Conservation (phyloP, 2,113 vertebrate genomes). For the Elanus axillaris region DNA sequence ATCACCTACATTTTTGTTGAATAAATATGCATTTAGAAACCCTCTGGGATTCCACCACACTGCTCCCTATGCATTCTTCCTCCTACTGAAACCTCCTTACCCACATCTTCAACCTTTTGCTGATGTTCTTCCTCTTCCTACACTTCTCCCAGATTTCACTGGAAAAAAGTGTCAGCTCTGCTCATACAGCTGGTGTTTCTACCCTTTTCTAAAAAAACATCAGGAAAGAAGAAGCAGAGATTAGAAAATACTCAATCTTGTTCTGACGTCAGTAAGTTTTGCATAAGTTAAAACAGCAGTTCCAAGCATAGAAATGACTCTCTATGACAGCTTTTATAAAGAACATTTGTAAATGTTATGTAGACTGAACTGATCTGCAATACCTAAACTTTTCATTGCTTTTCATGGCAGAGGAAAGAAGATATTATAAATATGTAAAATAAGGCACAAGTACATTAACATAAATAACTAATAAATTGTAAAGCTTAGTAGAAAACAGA, state of each 20-base stretch:
- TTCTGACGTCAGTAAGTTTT: not conserved
- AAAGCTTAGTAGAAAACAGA: conserved; percentile 57
- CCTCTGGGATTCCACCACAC: not conserved
- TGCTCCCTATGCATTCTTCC: not conserved
- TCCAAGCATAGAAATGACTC: not conserved
- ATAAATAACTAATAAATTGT: conserved; percentile 70
- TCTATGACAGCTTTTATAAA: not conserved
- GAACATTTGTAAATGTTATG: not conserved
- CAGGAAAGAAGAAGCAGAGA: not conserved
- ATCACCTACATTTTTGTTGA: not conserved
- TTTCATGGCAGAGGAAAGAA: conserved; percentile 27
- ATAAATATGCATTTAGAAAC: not conserved
- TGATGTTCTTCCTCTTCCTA: not conserved
- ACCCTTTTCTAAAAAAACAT: not conserved
- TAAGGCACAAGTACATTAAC: conserved; percentile 53
- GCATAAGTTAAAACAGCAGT: not conserved
- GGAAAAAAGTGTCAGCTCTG: not conserved
- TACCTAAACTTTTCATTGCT: conserved; percentile 28
- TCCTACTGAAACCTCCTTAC: not conserved
- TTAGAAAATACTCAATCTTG: not conserved
- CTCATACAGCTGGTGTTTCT: not conserved
- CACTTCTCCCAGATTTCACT: not conserved
- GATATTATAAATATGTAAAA: conserved; percentile 65
- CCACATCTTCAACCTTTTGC: not conserved
- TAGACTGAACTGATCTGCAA: not conserved